These are phyloP conservation scores for Coracopsis vasa DNA, from an alignment of 2,113 vertebrate species.

Conservation along the genomic window DNA sequence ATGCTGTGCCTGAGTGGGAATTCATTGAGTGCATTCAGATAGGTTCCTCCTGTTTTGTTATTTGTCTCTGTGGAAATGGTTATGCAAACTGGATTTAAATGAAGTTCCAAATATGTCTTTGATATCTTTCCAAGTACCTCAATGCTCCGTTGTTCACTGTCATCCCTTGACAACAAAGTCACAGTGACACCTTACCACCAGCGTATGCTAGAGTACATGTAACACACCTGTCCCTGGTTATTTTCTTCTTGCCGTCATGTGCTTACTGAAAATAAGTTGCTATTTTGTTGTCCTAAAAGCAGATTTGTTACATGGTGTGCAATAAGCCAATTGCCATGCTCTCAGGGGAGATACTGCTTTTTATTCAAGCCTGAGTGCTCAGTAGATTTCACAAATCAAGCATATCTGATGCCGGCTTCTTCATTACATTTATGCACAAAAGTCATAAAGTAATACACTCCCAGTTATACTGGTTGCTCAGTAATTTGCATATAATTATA, in stretches of 20 bases:
- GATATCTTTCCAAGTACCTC: background rate
- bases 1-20: background rate
- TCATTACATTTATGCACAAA: background rate
- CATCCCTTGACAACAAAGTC: background rate
- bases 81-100: background rate
- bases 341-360: background rate
- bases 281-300: background rate
- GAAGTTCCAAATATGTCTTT: background rate
- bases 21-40: background rate
- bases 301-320: background rate
- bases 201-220: background rate
- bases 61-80: background rate
- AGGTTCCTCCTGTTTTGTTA: background rate
- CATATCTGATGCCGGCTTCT: background rate
- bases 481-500: background rate
- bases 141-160: background rate
- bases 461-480: background rate
- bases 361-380: background rate
- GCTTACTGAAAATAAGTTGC: background rate
- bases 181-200: background rate
- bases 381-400: background rate
- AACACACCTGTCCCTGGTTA: accelerated
- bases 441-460: background rate
- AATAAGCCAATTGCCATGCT: background rate
- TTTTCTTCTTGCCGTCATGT: background rate